Evolutionary conservation across 2,888 invertebrate genomes (phyloP), one percentile per base, ranked within the genome.

Genomic region (Sinohyriopsis cumingii): DNA sequence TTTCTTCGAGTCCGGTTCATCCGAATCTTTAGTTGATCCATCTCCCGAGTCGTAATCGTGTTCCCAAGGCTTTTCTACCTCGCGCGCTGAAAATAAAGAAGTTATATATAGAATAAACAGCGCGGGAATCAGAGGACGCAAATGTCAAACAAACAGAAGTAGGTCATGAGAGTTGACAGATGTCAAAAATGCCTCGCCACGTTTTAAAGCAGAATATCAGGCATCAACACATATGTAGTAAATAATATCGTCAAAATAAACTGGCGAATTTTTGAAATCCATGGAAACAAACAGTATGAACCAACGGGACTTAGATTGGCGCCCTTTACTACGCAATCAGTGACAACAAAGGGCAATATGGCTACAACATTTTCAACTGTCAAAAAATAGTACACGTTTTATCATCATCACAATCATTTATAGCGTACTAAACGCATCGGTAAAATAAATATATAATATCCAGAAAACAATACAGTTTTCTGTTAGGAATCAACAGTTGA

Each of bases 1-100:
- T 90, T 95, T 96, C 75, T 96, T 93, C 71, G 94, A 73, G 57
- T 75, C 76, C 56, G 77, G 72, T 12, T 79, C 81, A 25, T 63
- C 69, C 24, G 64, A 63, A 54, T 72, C 68, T 67, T 69, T 71
- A 45, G 59, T 57, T 59, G 72, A 72, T 19, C 69, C 69, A 3
- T 73, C 78, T 22, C 73, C 78, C 3, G 76, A 73, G 57, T 80
- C 82, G 63, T 77, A 77, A 12, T 74, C 71, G 59, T 74, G 74
- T 63, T 75, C 72, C 84, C 82, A 82, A 59, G 78, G 75, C 65
- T 79, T 76, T 59, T 81, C 79, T 59, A 82, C 75, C 28, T 84
- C 84, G 53, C 81, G 71, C 3, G 75, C 84, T 83, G 75, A 73
- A 82, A 79, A 53, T 57, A 73, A 68, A 67, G 65, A 59, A 76